Conservation (phyloP, 2,888 invertebrate genomes). For the Conchocele bisecta region DNA sequence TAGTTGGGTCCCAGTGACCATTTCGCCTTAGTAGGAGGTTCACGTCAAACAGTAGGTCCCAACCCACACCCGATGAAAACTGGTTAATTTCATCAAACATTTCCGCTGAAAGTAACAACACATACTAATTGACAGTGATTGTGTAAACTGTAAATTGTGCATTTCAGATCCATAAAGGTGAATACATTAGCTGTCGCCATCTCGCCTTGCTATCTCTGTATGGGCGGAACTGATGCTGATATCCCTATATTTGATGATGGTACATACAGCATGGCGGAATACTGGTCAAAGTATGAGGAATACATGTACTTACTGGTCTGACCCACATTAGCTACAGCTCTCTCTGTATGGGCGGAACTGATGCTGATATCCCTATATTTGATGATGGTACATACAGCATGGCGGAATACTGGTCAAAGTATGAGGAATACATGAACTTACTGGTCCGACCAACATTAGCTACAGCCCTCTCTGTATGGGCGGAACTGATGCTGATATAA, state of each 20-base stretch:
- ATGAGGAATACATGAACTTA: too few species aligned
- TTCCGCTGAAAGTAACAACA: constrained; percentile 65
- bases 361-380: too few species aligned
- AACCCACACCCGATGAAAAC: constrained; percentile 85
- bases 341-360: neutral
- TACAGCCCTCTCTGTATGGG: too few species aligned
- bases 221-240: constrained; percentile 90
- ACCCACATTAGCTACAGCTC: constrained; percentile 12
- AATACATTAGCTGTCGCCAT: constrained; percentile 85
- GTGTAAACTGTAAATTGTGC: neutral
- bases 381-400: too few species aligned
- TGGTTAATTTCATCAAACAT: constrained; percentile 87
- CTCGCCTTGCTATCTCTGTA: constrained; percentile 87
- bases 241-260: constrained; percentile 85
- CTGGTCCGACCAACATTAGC: too few species aligned
- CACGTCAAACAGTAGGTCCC: constrained; percentile 88
- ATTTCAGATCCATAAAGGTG: constrained; percentile 74
- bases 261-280: too few species aligned
- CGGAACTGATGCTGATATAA: too few species aligned
- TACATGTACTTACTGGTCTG: neutral
- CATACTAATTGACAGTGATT: neutral
- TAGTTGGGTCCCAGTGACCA: constrained; percentile 87
- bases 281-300: neutral
- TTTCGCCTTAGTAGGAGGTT: constrained; percentile 87
- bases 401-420: too few species aligned